Percentiles rank a stretch among this genome's conserved stretches.
phyloP scores from a whole-genome alignment of 2,113 vertebrate genomes.

The Polyodon spathula region DNA sequence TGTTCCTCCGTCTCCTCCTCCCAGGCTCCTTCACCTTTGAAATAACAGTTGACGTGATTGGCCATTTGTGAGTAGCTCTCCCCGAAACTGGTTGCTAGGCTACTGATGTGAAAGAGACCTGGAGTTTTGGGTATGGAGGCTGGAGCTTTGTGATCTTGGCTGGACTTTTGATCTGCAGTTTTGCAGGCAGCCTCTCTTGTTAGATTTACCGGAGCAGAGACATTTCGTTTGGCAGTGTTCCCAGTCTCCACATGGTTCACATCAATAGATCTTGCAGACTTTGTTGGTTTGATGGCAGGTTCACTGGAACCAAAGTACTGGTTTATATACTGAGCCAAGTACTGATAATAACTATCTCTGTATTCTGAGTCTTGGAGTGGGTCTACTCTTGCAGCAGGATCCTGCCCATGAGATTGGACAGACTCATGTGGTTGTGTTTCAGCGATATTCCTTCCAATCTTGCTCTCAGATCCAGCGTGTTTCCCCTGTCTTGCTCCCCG shows the following conservation, averaged over 20 bases:
- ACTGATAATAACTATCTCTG: conserved; percentile 42
- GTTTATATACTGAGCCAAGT: conserved; percentile 50
- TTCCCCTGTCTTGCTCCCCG: too few relatives aligned
- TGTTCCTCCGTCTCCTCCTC: conserved; percentile 21
- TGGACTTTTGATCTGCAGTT: not conserved
- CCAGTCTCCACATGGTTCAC: not conserved
- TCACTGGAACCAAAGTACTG: conserved; percentile 49
- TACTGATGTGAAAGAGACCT: conserved; percentile 46
- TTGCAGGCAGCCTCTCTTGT: conserved; percentile 1
- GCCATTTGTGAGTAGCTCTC: conserved; percentile 44
- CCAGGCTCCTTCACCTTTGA: conserved; percentile 28
- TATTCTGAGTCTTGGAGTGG: conserved; percentile 8
- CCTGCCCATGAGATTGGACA: not conserved
- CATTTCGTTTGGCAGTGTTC: conserved; percentile 2
- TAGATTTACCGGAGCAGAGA: too few relatives aligned
- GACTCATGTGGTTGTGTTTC: too few relatives aligned
- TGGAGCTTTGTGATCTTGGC: conserved; percentile 11
- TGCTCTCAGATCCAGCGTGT: too few relatives aligned
- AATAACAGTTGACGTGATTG: conserved; percentile 46
- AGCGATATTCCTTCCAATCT: too few relatives aligned
- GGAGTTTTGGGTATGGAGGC: conserved; percentile 12
- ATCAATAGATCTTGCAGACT: not conserved
- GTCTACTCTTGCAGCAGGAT: not conserved
- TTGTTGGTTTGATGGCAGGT: conserved; percentile 5
- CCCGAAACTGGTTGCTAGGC: conserved; percentile 35